Evolutionary conservation across 2,113 vertebrate genomes (phyloP).

Genomic region (Passerina amoena): DNA sequence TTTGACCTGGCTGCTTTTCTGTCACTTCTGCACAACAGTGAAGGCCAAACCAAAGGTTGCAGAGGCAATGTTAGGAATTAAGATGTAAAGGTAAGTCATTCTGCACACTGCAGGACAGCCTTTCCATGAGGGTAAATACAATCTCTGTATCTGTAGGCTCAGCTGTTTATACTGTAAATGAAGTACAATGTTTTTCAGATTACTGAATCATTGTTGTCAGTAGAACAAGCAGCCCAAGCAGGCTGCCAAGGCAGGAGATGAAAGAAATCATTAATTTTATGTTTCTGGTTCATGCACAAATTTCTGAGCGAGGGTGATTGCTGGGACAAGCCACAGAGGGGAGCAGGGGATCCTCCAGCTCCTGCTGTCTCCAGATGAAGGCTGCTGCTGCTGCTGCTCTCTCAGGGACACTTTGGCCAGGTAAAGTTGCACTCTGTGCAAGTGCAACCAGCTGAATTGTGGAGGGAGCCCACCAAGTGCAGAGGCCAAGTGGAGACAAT

Average conservation of each 20-base stretch:
- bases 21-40: not conserved
- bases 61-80: not conserved
- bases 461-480: not conserved
- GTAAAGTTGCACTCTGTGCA: not conserved
- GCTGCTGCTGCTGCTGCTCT: not conserved
- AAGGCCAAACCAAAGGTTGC: not conserved
- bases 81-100: not conserved
- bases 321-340: not conserved
- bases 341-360: not conserved
- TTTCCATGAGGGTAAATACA: not conserved
- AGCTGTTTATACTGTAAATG: not conserved
- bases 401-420: not conserved
- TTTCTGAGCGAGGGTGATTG: not conserved
- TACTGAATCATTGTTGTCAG: conserved; percentile 20
- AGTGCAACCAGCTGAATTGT: not conserved
- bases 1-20: not conserved
- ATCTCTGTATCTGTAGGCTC: not conserved
- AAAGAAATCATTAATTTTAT: conserved; percentile 14
- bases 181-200: not conserved
- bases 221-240: conserved; percentile 4
- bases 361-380: not conserved
- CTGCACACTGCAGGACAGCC: not conserved
- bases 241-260: conserved; percentile 15
- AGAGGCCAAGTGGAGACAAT: not conserved
- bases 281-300: not conserved